Evolutionary conservation across 2,888 invertebrate species (phyloP), one percentile per base, ranked within the genome.

Genomic region (Orthonevra nobilis): DNA sequence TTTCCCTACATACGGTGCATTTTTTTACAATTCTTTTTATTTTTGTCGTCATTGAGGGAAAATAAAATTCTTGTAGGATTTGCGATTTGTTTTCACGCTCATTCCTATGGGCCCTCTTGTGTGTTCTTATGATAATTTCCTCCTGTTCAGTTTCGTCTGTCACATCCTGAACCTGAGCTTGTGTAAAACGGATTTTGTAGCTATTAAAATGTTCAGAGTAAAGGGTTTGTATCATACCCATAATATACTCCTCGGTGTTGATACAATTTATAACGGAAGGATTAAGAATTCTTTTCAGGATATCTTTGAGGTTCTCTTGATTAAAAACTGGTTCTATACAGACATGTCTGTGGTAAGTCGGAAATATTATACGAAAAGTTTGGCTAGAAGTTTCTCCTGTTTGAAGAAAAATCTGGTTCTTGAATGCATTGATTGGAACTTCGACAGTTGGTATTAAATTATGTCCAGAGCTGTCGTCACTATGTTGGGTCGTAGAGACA

Each of bases 1-100:
- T 46, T 54, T 66, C 54, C 20, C 26, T 81, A 15, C 82, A 83
- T 4, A 77, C 20, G 6, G 40, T n/a, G 15, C 73, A 81, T 32
- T 75, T 48, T 38, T 81, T 81, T 14, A 68, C 30, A 17, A 77
- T 5, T 7, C 12, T 50, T 32, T 10, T 42, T 12, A 70, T 70
- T 66, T 61, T 50, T 15, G 38, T 23, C 10, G 61, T 58, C 50
- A 81, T 81, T 58, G 42, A 54, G 0, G 81, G 75, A 30, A 81
- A 64, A 10, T 75, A 81, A 3, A 15, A 74, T 10, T 68, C 75
- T 50, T 81, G 36, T 15, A 73, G 5, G 3, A 82, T 14, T 28
- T 81, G 63, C 1, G 17, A 12, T 52, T 70, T 73, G 12, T 81
- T 81, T 46, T 81, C 79, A 6, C 26, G 6, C 0, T 28, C 28